These are phyloP conservation scores for Albula goreensis DNA, from an alignment of 2,113 vertebrate species.

Conservation along the genomic window DNA sequence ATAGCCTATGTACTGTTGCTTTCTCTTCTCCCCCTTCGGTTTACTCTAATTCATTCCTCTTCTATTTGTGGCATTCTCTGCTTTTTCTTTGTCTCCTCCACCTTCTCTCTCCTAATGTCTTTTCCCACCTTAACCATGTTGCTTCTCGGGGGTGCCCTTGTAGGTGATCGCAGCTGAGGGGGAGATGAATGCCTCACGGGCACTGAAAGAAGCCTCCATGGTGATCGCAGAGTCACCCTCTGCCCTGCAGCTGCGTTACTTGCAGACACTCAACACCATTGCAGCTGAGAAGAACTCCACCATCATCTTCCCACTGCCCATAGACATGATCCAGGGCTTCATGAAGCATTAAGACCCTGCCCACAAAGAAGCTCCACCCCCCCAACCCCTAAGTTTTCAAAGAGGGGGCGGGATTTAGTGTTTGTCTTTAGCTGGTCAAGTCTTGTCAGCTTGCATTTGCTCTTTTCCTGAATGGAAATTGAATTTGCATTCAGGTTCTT, in stretches of 20 bases:
- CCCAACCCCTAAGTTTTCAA: not conserved
- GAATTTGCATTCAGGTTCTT: not conserved
- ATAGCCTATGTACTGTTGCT: not conserved
- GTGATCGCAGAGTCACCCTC: slow-evolving; percentile 40
- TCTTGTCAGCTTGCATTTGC: not conserved
- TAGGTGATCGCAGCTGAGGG: slow-evolving; percentile 51
- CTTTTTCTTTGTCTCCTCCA: not conserved
- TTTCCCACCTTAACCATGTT: not conserved
- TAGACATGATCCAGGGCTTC: slow-evolving; percentile 36
- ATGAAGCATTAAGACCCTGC: not conserved
- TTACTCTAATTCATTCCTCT: not conserved
- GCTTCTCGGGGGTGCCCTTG: not conserved
- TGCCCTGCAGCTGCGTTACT: slow-evolving; percentile 51
- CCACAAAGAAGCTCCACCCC: not conserved
- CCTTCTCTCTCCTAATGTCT: not conserved
- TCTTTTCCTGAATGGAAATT: not conserved
- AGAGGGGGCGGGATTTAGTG: not conserved
- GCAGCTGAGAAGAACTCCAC: slow-evolving; percentile 47
- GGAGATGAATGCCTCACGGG: slow-evolving; percentile 49
- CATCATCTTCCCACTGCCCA: slow-evolving; percentile 48
- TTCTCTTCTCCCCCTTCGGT: not conserved
- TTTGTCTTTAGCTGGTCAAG: not conserved
- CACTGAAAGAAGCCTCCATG: slow-evolving; percentile 45
- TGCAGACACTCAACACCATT: slow-evolving; percentile 47
- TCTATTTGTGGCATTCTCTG: not conserved